Evolutionary conservation across 2,888 invertebrate genomes (phyloP), one percentile per base, ranked within the genome.

Genomic region (Listrodromus nycthemerus): DNA sequence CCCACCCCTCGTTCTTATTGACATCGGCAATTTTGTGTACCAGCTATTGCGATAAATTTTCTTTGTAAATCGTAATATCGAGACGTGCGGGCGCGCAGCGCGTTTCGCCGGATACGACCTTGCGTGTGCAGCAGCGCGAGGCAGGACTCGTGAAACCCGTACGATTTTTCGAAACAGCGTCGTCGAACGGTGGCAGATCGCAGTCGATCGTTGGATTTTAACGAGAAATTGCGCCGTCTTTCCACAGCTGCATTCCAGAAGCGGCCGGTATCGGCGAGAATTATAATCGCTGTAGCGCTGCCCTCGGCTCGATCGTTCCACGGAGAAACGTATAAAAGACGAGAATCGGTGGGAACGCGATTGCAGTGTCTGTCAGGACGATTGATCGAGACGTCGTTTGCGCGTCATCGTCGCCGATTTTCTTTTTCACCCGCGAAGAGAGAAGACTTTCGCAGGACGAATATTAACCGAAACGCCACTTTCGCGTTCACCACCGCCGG

Each of bases 261-360:
- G 83, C 66, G 67, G 79, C 80, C 80, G 86, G 86, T 85, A 85
- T 85, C 86, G 86, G 86, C 85, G 86, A 75, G 27, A 24, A 75
- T 52, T 41, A 41, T 41, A 67, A 80, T 63, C 74, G 66, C 58
- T 55, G 48, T 76, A 84, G 81, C 83, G 85, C 73, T 55, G 73
- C 74, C 77, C 86, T 85, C 80, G 73, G 84, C 71, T 58, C 83
- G 82, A 61, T 79, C 50, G 71, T 71, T 74, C 13, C 50, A n/a
- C 65, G 55, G 27, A 61, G 58, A 70, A 21, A 87, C 92, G 86
- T 92, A 92, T 92, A 92, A 92, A 92, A 90, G 92, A 88, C 88
- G 83, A 80, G 81, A 80, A 78, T 82, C 75, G 85, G 78, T 82
- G 82, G 82, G 71, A 79, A 77, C 58, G 70, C 66, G 87, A 88